These are phyloP conservation scores for Nycticebus coucang DNA, from an alignment of 2,113 vertebrate species.

Conservation along the genomic window DNA sequence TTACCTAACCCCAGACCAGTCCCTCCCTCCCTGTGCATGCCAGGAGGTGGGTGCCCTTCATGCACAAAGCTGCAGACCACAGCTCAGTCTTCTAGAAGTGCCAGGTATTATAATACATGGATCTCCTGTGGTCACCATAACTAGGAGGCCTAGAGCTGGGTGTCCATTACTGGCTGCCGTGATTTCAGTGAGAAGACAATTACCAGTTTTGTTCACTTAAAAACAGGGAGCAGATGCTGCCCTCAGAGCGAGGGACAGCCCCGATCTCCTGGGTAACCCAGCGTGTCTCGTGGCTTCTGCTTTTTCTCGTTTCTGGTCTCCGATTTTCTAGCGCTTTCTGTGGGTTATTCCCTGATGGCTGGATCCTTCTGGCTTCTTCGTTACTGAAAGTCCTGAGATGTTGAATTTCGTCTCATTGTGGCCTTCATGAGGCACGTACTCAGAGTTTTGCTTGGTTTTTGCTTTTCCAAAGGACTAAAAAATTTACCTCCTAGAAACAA, in stretches of 20 bases:
- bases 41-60: fast-evolving
- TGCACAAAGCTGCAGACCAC: fast-evolving
- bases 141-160: too few species aligned
- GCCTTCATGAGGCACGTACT: conserved; percentile 42
- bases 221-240: not conserved
- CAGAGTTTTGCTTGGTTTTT: conserved; percentile 9
- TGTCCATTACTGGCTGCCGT: not conserved
- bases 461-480: conserved; percentile 43
- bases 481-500: conserved; percentile 49
- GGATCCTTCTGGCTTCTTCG: not conserved
- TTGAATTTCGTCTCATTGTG: conserved; percentile 47
- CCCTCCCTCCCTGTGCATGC: fast-evolving
- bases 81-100: too few species aligned
- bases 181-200: conserved; percentile 37
- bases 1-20: not conserved
- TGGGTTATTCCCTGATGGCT: not conserved
- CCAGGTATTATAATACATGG: not conserved
- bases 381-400: conserved; percentile 33
- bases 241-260: fast-evolving
- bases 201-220: not conserved
- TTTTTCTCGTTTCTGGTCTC: not conserved
- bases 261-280: not conserved
- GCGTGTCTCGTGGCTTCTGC: not conserved
- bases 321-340: not conserved
- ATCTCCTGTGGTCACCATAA: fast-evolving